Evolutionary conservation across 2,888 invertebrate genomes (phyloP).

Genomic region (Thymelicus lineola): DNA sequence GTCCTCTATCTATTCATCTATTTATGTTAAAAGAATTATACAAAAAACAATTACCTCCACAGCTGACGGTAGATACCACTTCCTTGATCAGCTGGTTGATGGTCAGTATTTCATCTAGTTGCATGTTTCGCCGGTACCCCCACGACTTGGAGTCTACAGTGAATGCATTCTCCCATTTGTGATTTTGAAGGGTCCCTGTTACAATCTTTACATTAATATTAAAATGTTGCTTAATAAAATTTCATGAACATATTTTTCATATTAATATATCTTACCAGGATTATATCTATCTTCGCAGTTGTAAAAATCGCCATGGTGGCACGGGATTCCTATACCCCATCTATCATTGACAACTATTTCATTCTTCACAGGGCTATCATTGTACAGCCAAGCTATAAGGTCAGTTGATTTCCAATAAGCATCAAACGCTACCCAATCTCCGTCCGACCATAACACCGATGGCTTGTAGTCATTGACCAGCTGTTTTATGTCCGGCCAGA

Average conservation of each 20-base stretch:
- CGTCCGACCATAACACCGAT: conserved; percentile 96
- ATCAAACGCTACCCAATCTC: conserved; percentile 95
- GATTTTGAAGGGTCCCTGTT: conserved; percentile 73
- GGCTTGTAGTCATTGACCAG: conserved; percentile 88
- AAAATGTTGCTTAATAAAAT: too few relatives aligned
- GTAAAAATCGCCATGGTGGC: conserved; percentile 95
- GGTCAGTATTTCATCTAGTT: conserved; percentile 87
- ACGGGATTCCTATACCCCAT: conserved; percentile 93
- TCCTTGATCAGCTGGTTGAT: conserved; percentile 88
- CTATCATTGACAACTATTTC: conserved; percentile 97
- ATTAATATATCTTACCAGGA: conserved; percentile 57
- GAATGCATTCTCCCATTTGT: conserved; percentile 99
- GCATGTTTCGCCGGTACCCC: conserved; percentile 92
- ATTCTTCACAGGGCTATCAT: conserved; percentile 95
- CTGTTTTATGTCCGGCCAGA: conserved; percentile 92
- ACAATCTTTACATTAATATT: conserved; percentile 23
- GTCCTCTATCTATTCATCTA: too few relatives aligned
- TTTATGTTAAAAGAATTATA: too few relatives aligned
- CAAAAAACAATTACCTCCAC: conserved; percentile 87
- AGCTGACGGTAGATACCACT: conserved; percentile 92
- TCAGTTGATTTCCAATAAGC: conserved; percentile 94
- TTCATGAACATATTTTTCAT: too few relatives aligned
- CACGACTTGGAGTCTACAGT: conserved; percentile 94
- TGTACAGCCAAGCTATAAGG: conserved; percentile 97
- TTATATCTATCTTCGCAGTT: conserved; percentile 91